A percentile compares a stretch with the other conserved stretches of the same genome.
Evolutionary conservation across 1,140 invertebrate genomes (phyloP).

Genomic region (Ceratina japonica): DNA sequence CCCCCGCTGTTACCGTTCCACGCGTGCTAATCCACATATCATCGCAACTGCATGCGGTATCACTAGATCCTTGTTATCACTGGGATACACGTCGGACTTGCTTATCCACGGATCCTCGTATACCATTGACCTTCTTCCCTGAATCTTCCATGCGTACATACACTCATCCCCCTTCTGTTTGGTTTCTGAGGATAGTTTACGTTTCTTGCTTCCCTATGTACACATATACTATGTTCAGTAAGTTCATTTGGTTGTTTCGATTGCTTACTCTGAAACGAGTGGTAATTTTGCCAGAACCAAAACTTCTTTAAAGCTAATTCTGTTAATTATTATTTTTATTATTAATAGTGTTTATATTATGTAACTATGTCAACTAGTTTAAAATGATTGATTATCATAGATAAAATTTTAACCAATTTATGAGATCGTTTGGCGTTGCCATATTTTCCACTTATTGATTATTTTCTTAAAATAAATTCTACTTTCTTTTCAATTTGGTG

Average conservation of each 20-base stretch:
- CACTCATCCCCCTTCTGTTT: not conserved
- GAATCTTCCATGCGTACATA: not conserved
- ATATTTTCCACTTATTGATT: too few species aligned
- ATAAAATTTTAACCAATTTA: too few species aligned
- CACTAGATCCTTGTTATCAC: slow-evolving; percentile 20
- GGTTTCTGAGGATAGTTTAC: not conserved
- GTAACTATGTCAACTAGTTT: too few species aligned
- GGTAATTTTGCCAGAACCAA: not conserved
- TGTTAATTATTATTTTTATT: not conserved
- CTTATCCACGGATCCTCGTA: slow-evolving; percentile 14
- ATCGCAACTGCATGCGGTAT: slow-evolving; percentile 46
- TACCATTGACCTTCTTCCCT: not conserved
- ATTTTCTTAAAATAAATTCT: not conserved
- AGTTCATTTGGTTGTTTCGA: not conserved
- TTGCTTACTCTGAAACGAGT: not conserved
- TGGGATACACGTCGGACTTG: not conserved
- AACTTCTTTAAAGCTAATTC: too few species aligned
- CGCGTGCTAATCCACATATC: slow-evolving; percentile 62
- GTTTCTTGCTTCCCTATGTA: too few species aligned
- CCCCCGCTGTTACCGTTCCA: slow-evolving; percentile 51
- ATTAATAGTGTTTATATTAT: not conserved
- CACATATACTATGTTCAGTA: too few species aligned
- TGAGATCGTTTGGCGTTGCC: too few species aligned
- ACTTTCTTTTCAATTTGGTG: too few species aligned
- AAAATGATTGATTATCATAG: too few species aligned